Conservation (phyloP, 2,797 vertebrate genomes). For the Hyperoplus lanceolatus region DNA sequence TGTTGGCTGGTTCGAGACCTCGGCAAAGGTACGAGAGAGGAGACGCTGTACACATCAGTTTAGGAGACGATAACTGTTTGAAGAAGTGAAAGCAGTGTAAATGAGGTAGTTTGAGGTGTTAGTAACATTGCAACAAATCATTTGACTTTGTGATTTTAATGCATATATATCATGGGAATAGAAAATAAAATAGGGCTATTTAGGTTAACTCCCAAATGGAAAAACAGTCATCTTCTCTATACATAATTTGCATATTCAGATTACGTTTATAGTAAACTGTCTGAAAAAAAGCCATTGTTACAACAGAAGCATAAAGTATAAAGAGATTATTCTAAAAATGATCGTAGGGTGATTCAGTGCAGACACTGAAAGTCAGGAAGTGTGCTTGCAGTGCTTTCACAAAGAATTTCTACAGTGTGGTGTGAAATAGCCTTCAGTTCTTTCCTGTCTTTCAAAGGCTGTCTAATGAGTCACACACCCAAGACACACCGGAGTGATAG, state of each 20-base stretch:
- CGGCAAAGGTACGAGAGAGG: slow-evolving; percentile 82
- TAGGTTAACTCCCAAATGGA: neutral
- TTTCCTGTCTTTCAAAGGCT: slow-evolving; percentile 34
- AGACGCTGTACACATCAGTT: neutral
- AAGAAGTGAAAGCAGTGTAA: neutral
- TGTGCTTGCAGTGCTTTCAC: slow-evolving; percentile 10
- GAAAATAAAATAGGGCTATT: slow-evolving; percentile 2
- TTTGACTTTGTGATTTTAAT: slow-evolving; percentile 11
- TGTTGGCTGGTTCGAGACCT: slow-evolving; percentile 86
- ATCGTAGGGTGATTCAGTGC: neutral
- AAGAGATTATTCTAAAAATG: slow-evolving; percentile 17
- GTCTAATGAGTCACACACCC: slow-evolving; percentile 74
- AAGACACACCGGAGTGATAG: slow-evolving; percentile 58
- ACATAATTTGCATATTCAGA: neutral
- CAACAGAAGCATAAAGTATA: neutral
- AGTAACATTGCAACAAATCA: neutral
- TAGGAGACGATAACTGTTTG: neutral
- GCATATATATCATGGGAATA: neutral
- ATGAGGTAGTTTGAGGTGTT: neutral
- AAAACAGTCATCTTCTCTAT: neutral
- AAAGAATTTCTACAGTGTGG: slow-evolving; percentile 52
- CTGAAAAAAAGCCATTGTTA: neutral
- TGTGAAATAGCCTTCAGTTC: slow-evolving; percentile 49
- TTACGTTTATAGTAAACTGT: neutral
- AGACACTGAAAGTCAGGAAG: slow-evolving; percentile 4